phyloP scores from a whole-genome alignment of 1,140 invertebrate species.

The Ganaspis sp. region DNA sequence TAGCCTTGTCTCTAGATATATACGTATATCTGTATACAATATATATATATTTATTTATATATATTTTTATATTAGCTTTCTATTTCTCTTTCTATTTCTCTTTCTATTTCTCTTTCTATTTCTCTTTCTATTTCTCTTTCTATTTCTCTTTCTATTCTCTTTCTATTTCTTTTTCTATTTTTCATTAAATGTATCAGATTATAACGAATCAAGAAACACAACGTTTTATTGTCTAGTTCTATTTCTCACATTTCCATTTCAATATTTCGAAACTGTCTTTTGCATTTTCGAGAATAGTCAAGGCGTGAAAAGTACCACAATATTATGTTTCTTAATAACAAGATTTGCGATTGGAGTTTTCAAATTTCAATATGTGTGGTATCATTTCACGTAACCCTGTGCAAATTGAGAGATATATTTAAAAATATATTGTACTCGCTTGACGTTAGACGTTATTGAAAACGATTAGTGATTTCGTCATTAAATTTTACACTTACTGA shows the following conservation, averaged over 20 bases:
- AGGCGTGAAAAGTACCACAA: constrained; percentile 23
- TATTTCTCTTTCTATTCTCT: background rate
- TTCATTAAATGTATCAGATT: constrained; percentile 22
- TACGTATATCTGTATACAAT: constrained; percentile 35
- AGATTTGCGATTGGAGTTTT: background rate
- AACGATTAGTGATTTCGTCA: background rate
- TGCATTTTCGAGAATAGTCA: background rate
- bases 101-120: constrained; percentile 35
- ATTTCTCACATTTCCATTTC: constrained; percentile 53
- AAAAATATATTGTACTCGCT: constrained; percentile 13
- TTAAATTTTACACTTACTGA: constrained; percentile 3
- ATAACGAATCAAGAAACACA: constrained; percentile 50
- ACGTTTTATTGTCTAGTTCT: constrained; percentile 67
- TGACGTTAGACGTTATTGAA: background rate
- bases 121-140: constrained; percentile 34
- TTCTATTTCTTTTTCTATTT: constrained; percentile 36
- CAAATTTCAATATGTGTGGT: background rate
- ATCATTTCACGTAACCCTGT: constrained; percentile 22
- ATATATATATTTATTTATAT: constrained; percentile 43
- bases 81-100: no score
- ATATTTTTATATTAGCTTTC: constrained; percentile 49
- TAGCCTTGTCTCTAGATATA: constrained; percentile 31
- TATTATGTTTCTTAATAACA: background rate
- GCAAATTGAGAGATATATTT: background rate
- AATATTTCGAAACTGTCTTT: background rate